Evolutionary conservation across 2,888 invertebrate genomes (phyloP).

Genomic region (Acrobasis repandana): DNA sequence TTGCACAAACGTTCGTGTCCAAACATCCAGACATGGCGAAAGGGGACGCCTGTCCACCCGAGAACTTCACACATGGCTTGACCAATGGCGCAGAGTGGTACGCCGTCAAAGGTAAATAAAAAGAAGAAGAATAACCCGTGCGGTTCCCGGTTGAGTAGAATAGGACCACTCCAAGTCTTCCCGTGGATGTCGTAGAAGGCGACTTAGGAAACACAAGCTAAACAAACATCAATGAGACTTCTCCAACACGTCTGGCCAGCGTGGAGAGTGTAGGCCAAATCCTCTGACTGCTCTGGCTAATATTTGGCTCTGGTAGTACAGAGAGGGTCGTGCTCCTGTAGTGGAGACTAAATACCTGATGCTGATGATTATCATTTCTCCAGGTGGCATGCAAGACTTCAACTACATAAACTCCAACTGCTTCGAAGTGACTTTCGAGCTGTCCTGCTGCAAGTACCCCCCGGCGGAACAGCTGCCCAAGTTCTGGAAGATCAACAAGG

Average conservation of each 20-base stretch:
- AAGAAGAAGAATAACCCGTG: not conserved
- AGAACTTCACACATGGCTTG: constrained; percentile 89
- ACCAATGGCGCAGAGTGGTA: constrained; percentile 98
- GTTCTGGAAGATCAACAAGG: constrained; percentile 94
- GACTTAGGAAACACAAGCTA: too few species aligned
- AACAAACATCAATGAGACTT: too few species aligned
- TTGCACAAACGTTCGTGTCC: constrained; percentile 90
- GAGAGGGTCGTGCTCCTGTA: too few species aligned
- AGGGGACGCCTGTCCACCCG: constrained; percentile 88
- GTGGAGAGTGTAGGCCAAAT: too few species aligned
- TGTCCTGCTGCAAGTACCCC: constrained; percentile 98
- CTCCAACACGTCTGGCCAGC: too few species aligned
- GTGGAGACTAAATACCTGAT: too few species aligned
- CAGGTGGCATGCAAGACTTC: constrained; percentile 99
- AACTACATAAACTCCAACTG: constrained; percentile 98
- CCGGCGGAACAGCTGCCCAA: constrained; percentile 84
- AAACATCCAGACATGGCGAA: constrained; percentile 88
- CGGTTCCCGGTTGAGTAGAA: too few species aligned
- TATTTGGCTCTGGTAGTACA: too few species aligned
- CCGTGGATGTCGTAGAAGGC: too few species aligned
- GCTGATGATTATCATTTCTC: constrained; percentile 37
- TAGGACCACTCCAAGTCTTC: too few species aligned
- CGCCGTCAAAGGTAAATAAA: constrained; percentile 86
- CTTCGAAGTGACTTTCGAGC: constrained; percentile 97
- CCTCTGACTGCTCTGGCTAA: too few species aligned